Evolutionary conservation across 2,797 vertebrate species (phyloP).

Genomic region (Chloroceryle amazona): DNA sequence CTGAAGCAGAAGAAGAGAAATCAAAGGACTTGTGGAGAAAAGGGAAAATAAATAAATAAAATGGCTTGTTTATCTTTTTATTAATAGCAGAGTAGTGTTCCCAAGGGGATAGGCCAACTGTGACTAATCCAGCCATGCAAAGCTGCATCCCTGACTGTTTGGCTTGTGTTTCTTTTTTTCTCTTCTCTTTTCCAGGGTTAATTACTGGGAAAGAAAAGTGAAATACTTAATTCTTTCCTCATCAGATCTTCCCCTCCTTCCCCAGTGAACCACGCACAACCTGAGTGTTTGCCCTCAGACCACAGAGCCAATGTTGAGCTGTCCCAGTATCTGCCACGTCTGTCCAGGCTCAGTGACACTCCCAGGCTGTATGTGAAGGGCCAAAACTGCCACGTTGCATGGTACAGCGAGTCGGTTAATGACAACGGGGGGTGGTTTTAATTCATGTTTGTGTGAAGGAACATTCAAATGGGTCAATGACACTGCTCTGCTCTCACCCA

Average conservation of each 20-base stretch:
- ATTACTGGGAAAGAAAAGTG: slow-evolving; percentile 29
- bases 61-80: slow-evolving; percentile 64
- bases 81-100: slow-evolving; percentile 61
- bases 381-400: background rate
- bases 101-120: slow-evolving; percentile 47
- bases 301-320: background rate
- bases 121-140: slow-evolving; percentile 51
- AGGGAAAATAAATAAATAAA: slow-evolving; percentile 68
- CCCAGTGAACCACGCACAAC: background rate
- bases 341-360: background rate
- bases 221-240: background rate
- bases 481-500: background rate
- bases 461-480: slow-evolving; percentile 20
- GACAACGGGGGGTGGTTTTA: slow-evolving; percentile 38
- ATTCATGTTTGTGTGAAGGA: background rate
- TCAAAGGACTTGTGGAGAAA: slow-evolving; percentile 37
- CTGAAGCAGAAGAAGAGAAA: slow-evolving; percentile 57
- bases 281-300: background rate
- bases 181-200: slow-evolving; percentile 33
- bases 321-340: background rate
- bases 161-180: background rate
- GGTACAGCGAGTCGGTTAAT: background rate
- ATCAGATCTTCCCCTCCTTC: background rate
- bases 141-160: background rate
- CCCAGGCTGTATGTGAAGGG: background rate